phyloP scores from a whole-genome alignment of 2,797 vertebrate species.

The Tolypeutes matacus region DNA sequence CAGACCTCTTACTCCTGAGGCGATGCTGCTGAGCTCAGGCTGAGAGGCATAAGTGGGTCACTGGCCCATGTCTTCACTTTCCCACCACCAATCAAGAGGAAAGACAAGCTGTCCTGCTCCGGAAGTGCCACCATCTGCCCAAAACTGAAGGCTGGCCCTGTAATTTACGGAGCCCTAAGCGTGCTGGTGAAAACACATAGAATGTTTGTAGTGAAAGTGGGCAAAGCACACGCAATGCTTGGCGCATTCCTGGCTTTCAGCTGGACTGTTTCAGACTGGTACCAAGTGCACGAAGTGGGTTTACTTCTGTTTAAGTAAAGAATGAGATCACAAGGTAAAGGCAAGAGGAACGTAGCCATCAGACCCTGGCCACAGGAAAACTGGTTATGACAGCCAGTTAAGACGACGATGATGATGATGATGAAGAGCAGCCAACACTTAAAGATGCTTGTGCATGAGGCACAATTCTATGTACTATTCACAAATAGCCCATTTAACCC shows the following conservation, averaged over 20 bases:
- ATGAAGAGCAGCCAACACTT: too few relatives aligned
- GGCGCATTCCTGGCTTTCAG: constrained; percentile 57
- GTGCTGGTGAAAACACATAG: constrained; percentile 41
- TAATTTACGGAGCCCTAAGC: constrained; percentile 56
- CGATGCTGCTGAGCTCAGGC: neutral
- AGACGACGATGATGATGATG: too few relatives aligned
- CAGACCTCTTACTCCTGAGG: neutral
- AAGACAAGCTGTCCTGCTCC: neutral
- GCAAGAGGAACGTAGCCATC: neutral
- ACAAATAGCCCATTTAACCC: neutral
- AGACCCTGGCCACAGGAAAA: neutral
- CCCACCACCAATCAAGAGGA: neutral
- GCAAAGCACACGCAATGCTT: neutral
- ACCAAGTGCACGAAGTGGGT: constrained; percentile 36
- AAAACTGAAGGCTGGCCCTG: neutral
- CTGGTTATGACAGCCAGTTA: neutral
- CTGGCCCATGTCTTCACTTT: neutral
- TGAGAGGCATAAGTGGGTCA: neutral
- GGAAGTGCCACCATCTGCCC: neutral
- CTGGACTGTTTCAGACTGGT: neutral
- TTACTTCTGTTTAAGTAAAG: constrained; percentile 57
- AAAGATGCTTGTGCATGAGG: neutral
- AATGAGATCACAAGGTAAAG: neutral
- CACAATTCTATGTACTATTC: too few relatives aligned
- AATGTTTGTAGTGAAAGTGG: neutral